Evolutionary conservation across 2,797 vertebrate species (phyloP).

Genomic region (Chelmon rostratus): DNA sequence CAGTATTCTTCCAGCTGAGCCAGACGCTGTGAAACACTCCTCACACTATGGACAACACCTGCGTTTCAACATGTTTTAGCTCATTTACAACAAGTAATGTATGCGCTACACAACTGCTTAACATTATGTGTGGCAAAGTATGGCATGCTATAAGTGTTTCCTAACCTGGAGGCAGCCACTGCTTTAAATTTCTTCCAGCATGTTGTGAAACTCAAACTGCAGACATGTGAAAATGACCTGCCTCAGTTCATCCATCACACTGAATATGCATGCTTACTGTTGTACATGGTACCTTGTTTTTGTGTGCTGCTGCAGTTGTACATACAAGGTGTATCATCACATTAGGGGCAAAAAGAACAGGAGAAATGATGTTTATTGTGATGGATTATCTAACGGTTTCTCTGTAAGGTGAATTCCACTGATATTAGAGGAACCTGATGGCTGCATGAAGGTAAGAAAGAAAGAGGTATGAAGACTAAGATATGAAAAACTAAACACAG

Average conservation of each 20-base stretch:
- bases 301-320: not conserved
- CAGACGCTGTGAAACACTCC: not conserved
- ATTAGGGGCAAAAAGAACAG: not conserved
- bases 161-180: not conserved
- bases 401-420: not conserved
- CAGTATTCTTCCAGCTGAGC: not conserved
- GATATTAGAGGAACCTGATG: not conserved
- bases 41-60: not conserved
- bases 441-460: not conserved
- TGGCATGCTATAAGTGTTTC: too few species aligned
- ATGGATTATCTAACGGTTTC: conserved; percentile 10
- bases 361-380: not conserved
- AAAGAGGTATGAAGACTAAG: not conserved
- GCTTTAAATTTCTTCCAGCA: not conserved
- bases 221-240: not conserved
- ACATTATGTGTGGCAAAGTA: not conserved
- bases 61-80: not conserved
- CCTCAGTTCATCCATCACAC: not conserved
- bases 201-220: not conserved
- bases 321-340: not conserved
- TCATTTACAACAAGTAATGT: not conserved
- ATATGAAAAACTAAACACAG: not conserved
- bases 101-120: not conserved
- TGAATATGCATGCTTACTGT: not conserved
- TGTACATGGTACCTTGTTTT: not conserved